These are phyloP conservation scores for Poeciliopsis turneri DNA, from an alignment of 2,797 vertebrate species.

Conservation along the genomic window DNA sequence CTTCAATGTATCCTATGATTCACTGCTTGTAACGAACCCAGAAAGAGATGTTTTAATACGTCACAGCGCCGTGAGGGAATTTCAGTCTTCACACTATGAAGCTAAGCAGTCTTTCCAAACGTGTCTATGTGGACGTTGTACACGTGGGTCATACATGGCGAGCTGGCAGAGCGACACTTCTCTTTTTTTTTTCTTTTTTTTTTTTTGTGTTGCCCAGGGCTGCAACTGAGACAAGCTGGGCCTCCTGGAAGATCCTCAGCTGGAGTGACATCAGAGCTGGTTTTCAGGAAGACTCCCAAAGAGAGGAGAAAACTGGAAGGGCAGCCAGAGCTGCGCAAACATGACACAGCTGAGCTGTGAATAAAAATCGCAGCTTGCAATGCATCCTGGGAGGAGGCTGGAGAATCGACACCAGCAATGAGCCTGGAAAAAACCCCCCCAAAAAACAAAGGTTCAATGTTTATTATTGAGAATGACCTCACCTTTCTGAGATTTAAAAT, in stretches of 20 bases:
- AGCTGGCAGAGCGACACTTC: constrained; percentile 39
- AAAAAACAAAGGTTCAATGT: neutral
- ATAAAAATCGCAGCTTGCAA: constrained; percentile 17
- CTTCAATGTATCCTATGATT: constrained; percentile 10
- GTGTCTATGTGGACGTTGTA: neutral
- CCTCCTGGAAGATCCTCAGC: constrained; percentile 52
- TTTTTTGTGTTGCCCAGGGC: constrained; percentile 42
- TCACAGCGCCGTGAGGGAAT: constrained; percentile 22
- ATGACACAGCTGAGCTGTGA: constrained; percentile 14
- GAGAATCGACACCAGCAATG: neutral
- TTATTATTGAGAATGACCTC: neutral
- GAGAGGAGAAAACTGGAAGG: constrained; percentile 26
- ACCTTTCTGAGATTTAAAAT: neutral
- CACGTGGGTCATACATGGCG: constrained; percentile 28
- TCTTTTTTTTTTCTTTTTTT: constrained; percentile 12
- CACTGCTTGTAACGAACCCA: constrained; percentile 29
- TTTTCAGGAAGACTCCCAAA: constrained; percentile 32
- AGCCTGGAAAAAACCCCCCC: neutral
- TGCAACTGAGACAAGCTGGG: constrained; percentile 59
- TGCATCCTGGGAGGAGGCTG: neutral
- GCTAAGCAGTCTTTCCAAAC: constrained; percentile 14
- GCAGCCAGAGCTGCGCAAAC: constrained; percentile 24
- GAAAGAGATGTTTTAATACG: constrained; percentile 33
- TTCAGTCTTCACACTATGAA: constrained; percentile 26
- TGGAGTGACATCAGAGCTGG: constrained; percentile 62